Base-by-base conservation (phyloP, 1,140 invertebrate species). In the Centruroides vittatus region DNA sequence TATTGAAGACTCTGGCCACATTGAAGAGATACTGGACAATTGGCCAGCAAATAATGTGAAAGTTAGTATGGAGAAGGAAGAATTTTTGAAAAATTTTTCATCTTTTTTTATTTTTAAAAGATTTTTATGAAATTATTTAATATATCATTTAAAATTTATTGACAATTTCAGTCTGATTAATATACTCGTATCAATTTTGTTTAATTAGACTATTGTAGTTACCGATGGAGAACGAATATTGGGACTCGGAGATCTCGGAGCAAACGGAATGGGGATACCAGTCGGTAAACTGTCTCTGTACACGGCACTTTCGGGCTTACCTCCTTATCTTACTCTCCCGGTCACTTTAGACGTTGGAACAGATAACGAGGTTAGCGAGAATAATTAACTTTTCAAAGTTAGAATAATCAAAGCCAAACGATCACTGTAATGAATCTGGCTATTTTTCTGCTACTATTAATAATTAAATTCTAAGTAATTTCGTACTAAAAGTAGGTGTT, bases 201-300 rank as follows among this genome's bases (percentile, higher is more conserved):
- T 10, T 49, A 34, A n/a, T 9, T 79, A 92, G 67, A 93, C 91
- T 3, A 91, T 96, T 70, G 89, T 91, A 50, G 91, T 97, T 6
- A 97, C 93, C 0, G 93, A 98, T 70, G 93, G 93, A 9, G 93
- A 97, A 68, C 77, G 93, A 47, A 96, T 98, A 68, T 76, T 98
- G 61, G 93, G 93, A 70, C 76, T 97, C 35, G 93, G 93, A 23
- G 93, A 98, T 73, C 79, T 95, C 34, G 93, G 93, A 5, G 89
- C 90, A 5, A 92, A 89, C 70, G 93, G 93, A 4, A 94, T 94
- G 88, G 93, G 93, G 55, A 97, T 97, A 67, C 92, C 92, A 13
- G 88, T 96, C 11, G 93, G 93, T 51, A 97, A 97, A 76, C 75
- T 97, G 57, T 82, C 91, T 4, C 75, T 97, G 7, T 97, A 97